Percentiles rank a stretch among this genome's conserved stretches.
Evolutionary conservation across 35 echinoderm and acorn worm species (phyloP).

Genomic region (Heliocidaris tuberculata): DNA sequence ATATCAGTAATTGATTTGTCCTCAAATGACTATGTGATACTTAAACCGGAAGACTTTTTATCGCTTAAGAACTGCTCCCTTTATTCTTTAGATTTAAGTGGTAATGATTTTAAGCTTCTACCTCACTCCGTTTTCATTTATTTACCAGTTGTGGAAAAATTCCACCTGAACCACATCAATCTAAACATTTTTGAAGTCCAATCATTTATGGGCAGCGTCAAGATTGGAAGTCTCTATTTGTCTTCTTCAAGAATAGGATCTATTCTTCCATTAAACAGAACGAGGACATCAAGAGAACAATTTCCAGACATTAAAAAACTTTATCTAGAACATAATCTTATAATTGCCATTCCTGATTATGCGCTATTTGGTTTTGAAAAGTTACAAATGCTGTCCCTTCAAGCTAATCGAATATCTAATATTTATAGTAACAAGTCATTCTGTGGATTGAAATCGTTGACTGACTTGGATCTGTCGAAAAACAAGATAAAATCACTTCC

Average conservation of each 20-base stretch:
- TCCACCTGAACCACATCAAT: background rate
- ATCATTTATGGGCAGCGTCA: background rate
- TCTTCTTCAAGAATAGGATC: background rate
- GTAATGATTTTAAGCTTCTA: background rate
- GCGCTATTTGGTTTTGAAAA: background rate
- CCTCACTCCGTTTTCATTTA: background rate
- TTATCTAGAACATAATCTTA: background rate
- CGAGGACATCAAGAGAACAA: background rate
- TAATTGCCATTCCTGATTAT: background rate
- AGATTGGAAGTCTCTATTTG: background rate
- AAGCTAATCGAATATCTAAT: background rate
- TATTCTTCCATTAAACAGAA: background rate
- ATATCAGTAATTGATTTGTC: background rate
- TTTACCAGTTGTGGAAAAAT: background rate
- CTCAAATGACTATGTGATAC: background rate
- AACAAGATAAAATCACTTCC: background rate
- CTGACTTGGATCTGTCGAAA: background rate
- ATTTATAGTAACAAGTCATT: background rate
- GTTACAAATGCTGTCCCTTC: background rate
- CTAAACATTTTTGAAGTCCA: background rate
- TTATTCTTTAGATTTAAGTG: background rate
- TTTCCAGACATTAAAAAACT: background rate
- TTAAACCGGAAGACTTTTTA: background rate
- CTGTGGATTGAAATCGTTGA: background rate
- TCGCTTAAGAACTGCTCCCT: background rate